phyloP scores from a whole-genome alignment of 2,888 invertebrate genomes.

The Spialia ferax region DNA sequence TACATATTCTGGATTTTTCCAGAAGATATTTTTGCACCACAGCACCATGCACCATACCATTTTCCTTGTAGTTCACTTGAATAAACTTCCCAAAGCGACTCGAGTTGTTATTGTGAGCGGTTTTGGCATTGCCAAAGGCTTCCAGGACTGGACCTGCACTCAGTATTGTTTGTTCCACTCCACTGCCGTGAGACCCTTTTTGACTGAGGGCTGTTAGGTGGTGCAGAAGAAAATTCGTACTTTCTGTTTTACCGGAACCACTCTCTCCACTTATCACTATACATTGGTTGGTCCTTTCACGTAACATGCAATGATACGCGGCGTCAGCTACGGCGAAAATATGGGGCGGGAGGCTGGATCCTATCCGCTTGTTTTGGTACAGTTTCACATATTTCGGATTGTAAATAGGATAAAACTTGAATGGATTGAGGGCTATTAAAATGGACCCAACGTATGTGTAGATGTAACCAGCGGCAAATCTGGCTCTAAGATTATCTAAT shows the following conservation, averaged over 20 bases:
- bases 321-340: slow-evolving; percentile 98
- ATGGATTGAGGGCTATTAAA: slow-evolving; percentile 97
- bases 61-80: slow-evolving; percentile 98
- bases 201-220: slow-evolving; percentile 98
- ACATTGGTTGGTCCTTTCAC: slow-evolving; percentile 95
- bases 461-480: slow-evolving; percentile 97
- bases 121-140: slow-evolving; percentile 99
- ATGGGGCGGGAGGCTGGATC: slow-evolving; percentile 97
- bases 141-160: slow-evolving; percentile 98
- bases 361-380: slow-evolving; percentile 96
- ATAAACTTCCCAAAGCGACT: slow-evolving; percentile 99
- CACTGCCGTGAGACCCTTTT: slow-evolving; percentile 97
- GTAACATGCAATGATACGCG: slow-evolving; percentile 97
- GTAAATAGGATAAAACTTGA: slow-evolving; percentile 98
- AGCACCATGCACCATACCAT: slow-evolving; percentile 99
- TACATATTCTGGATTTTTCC: slow-evolving; percentile 98
- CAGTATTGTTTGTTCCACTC: slow-evolving; percentile 98
- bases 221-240: slow-evolving; percentile 97
- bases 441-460: slow-evolving; percentile 99
- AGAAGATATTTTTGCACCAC: slow-evolving; percentile 98
- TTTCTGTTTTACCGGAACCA: slow-evolving; percentile 98
- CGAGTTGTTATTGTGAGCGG: slow-evolving; percentile 98
- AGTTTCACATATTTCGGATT: slow-evolving; percentile 98
- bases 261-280: slow-evolving; percentile 98
- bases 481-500: slow-evolving; percentile 94